Conservation (phyloP, 2,797 vertebrate species). For the Acanthornis magna region DNA sequence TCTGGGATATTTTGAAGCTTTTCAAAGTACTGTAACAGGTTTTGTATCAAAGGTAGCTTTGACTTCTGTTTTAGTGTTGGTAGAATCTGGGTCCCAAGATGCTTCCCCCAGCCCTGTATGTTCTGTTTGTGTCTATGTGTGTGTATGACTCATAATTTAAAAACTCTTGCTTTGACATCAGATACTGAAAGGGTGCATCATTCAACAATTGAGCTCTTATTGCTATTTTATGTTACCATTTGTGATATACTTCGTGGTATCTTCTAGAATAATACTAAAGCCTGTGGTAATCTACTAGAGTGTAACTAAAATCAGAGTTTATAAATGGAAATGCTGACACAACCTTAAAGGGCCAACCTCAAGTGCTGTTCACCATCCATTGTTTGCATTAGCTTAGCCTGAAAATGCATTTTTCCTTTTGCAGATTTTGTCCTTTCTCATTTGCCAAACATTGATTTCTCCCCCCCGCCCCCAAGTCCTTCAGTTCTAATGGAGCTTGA, state of each 20-base stretch:
- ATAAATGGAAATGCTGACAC: constrained; percentile 62
- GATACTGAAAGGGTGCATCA: not conserved
- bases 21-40: not conserved
- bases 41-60: not conserved
- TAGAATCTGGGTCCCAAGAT: not conserved
- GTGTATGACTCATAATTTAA: not conserved
- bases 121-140: not conserved
- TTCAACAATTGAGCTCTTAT: not conserved
- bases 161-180: not conserved
- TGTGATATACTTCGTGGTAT: not conserved
- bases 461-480: not conserved
- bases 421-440: constrained; percentile 57
- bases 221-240: not conserved
- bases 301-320: constrained; percentile 44
- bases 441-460: constrained; percentile 65
- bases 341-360: constrained; percentile 48
- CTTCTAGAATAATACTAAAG: constrained; percentile 19
- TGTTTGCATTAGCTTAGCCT: constrained; percentile 48
- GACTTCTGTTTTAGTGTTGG: not conserved
- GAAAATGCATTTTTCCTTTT: constrained; percentile 45
- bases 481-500: constrained; percentile 72
- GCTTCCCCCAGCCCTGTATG: not conserved
- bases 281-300: constrained; percentile 12
- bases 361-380: constrained; percentile 26
- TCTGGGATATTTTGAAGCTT: not conserved